Evolutionary conservation across 2,888 invertebrate species (phyloP).

Genomic region (Dolichopus griseipennis): DNA sequence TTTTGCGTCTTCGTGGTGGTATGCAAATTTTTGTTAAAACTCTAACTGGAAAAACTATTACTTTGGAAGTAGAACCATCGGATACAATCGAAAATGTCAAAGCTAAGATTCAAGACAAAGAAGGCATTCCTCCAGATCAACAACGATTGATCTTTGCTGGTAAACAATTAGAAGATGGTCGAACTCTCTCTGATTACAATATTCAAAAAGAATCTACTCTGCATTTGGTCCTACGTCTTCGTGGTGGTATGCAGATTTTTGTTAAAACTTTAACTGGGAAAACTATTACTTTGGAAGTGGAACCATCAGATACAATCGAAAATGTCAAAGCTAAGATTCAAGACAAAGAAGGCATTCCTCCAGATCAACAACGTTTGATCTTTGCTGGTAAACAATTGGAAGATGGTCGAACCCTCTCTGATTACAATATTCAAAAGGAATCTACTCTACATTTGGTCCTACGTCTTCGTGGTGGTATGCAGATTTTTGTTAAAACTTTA

Average conservation of each 20-base stretch:
- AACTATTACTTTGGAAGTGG: conserved; percentile 29
- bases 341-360: conserved; percentile 19
- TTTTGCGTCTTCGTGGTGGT: conserved; percentile 19
- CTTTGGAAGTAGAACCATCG: conserved; percentile 18
- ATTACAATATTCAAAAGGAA: conserved; percentile 19
- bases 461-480: conserved; percentile 19
- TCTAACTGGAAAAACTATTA: conserved; percentile 18
- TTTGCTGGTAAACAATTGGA: conserved; percentile 19
- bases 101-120: conserved; percentile 19
- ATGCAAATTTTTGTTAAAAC: conserved; percentile 20
- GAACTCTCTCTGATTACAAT: conserved; percentile 31
- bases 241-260: conserved; percentile 30
- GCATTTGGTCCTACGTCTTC: conserved; percentile 31
- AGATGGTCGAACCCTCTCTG: conserved; percentile 18
- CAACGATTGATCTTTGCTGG: conserved; percentile 20
- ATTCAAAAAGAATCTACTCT: conserved; percentile 33
- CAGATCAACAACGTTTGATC: conserved; percentile 20
- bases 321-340: conserved; percentile 19
- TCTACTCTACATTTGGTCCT: conserved; percentile 18
- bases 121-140: conserved; percentile 19
- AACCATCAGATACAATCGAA: conserved; percentile 25
- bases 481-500: conserved; percentile 19
- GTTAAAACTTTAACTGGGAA: conserved; percentile 32
- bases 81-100: conserved; percentile 19
- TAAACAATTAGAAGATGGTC: conserved; percentile 24